Conservation (phyloP, 2,888 invertebrate species). For the Eustalomyia histrio region DNA sequence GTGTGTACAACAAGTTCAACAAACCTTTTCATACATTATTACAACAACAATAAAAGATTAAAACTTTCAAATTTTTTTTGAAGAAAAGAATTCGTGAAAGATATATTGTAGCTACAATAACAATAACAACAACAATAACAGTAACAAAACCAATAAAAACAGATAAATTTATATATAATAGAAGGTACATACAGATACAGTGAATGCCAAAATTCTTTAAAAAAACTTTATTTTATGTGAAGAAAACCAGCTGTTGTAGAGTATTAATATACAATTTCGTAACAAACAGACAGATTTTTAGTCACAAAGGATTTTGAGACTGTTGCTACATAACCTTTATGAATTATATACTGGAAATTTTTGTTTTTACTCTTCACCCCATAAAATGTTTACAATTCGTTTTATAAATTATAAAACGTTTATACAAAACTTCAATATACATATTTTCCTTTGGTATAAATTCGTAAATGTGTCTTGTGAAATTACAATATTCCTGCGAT, state of each 20-base stretch:
- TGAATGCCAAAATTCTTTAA: neutral
- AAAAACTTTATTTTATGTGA: neutral
- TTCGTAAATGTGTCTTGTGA: no score
- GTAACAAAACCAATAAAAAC: neutral
- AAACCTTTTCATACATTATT: constrained; percentile 34
- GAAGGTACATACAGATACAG: neutral
- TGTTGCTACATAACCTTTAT: no score
- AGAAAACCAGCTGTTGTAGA: neutral
- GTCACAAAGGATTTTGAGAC: neutral
- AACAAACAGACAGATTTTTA: neutral
- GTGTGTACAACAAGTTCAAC: constrained; percentile 40
- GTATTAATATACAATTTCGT: neutral
- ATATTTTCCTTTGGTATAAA: no score
- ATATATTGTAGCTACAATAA: neutral
- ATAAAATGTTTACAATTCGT: no score
- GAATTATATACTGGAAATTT: no score
- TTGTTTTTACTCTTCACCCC: no score
- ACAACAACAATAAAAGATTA: constrained; percentile 33
- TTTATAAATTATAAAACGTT: no score
- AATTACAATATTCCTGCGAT: no score
- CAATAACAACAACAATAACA: neutral
- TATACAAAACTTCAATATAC: no score
- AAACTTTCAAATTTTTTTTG: constrained; percentile 47
- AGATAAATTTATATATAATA: neutral
- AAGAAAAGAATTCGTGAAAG: neutral